phyloP scores from a whole-genome alignment of 2,113 vertebrate species.

The Malurus melanocephalus region DNA sequence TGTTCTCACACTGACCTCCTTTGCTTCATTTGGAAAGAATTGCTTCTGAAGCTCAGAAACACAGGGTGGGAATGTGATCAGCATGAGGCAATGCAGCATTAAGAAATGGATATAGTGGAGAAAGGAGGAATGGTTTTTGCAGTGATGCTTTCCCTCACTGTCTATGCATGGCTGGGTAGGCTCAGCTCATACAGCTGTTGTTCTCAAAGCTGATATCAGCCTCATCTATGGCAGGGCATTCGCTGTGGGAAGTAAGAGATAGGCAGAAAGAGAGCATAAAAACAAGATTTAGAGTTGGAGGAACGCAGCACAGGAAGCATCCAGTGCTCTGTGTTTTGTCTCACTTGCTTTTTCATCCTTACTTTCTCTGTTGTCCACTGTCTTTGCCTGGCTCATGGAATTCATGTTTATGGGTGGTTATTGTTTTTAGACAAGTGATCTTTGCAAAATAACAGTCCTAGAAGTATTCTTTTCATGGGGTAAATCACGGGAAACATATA shows the following conservation, averaged over 20 bases:
- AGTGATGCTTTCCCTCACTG: background rate
- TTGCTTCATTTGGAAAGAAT: background rate
- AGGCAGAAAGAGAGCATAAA: background rate
- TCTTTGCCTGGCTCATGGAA: background rate
- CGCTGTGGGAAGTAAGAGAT: background rate
- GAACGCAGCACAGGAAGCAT: rapidly evolving
- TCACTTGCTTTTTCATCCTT: background rate
- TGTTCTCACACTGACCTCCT: background rate
- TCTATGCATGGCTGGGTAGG: background rate
- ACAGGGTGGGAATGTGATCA: background rate
- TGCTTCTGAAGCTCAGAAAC: background rate
- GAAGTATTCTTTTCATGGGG: background rate
- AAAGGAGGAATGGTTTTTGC: background rate
- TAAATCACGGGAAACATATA: background rate
- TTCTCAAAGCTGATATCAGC: background rate
- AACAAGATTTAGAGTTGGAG: background rate
- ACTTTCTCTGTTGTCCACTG: rapidly evolving
- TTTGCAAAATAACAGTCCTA: background rate
- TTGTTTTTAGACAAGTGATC: background rate
- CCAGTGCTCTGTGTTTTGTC: background rate
- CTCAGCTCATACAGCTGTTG: background rate
- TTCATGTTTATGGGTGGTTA: background rate
- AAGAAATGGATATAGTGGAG: background rate
- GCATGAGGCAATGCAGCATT: background rate
- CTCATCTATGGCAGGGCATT: background rate